Base-by-base conservation (phyloP, 2,797 vertebrate species). In the Simalia tracyae region DNA sequence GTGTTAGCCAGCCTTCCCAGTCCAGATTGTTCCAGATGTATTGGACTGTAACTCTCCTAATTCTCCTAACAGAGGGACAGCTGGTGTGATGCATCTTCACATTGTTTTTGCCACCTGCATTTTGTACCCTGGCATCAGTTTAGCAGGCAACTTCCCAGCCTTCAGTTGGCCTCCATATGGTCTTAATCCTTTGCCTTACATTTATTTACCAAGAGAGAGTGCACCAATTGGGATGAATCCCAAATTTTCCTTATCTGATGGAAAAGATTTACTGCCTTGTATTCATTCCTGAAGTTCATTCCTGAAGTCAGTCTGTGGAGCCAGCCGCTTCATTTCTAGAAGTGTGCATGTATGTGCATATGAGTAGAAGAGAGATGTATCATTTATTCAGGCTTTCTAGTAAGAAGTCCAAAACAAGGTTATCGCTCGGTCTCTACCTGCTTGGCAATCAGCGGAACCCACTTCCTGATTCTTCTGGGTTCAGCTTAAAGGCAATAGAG, bases 391-490 rank as follows among this genome's bases (percentile, higher is more conserved):
- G 31, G 50, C 17, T 72, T 76, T 72, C 50, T 76, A 72, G 4
- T 14, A 28, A 2, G 0, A 59, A 89, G 24, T 59, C 28, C n/a
- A 68, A 56, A 36, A 57, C 17, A 81, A 60, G 46, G 3, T 89
- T 81, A 56, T 17, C 31, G 4, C 90, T 56, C 17, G n/a, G 24
- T 12, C 2, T 54, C n/a, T 42, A 3, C 0, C 0, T 3, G 31
- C 26, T 57, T 66, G 60, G 56, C 87, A 89, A 42, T 36, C 68
- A 11, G 4, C 42, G 84, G 31, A 15, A 0, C 0, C 0, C 0
- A 5, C 6, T 59, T 56, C 50, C 5, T 42, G n/a, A 26, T 4
- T 42, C 42, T 36, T 42, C 36, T 24, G 0, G 59, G 28, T 26
- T 87, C 26, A 92, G 50, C 12, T 63, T 3, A 12, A 5, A 11